Conservation (phyloP, 2,797 vertebrate species). For the Dryobates pubescens region DNA sequence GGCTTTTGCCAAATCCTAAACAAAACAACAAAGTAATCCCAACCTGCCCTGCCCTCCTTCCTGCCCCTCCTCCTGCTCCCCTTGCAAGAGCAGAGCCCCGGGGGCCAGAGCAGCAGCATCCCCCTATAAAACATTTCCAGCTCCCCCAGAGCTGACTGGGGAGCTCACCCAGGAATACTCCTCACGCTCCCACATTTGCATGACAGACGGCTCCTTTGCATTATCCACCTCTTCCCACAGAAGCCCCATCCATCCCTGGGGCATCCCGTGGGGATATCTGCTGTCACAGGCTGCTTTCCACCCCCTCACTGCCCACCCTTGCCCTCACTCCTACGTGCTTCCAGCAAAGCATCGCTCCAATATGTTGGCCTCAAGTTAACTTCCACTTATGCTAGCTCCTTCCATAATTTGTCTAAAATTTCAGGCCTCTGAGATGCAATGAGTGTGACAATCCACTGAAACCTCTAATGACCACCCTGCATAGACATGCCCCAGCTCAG, state of each 20-base stretch:
- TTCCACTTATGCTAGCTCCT: not conserved
- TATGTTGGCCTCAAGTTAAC: not conserved
- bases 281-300: not conserved
- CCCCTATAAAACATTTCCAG: not conserved
- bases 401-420: not conserved
- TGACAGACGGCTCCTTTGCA: conserved; percentile 11
- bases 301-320: not conserved
- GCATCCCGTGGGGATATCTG: not conserved
- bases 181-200: not conserved
- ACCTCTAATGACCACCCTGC: not conserved
- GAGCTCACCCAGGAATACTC: not conserved
- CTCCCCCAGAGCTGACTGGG: not conserved
- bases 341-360: not conserved
- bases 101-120: not conserved
- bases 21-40: not conserved
- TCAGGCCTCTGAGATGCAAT: not conserved
- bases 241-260: not conserved
- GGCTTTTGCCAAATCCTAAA: not conserved
- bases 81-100: not conserved
- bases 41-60: not conserved
- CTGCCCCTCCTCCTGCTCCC: not conserved
- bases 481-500: fast-evolving
- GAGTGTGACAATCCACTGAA: not conserved
- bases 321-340: not conserved
- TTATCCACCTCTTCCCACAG: not conserved